These are phyloP conservation scores for Apoda limacodes DNA, from an alignment of 2,888 invertebrate species.

Conservation along the genomic window DNA sequence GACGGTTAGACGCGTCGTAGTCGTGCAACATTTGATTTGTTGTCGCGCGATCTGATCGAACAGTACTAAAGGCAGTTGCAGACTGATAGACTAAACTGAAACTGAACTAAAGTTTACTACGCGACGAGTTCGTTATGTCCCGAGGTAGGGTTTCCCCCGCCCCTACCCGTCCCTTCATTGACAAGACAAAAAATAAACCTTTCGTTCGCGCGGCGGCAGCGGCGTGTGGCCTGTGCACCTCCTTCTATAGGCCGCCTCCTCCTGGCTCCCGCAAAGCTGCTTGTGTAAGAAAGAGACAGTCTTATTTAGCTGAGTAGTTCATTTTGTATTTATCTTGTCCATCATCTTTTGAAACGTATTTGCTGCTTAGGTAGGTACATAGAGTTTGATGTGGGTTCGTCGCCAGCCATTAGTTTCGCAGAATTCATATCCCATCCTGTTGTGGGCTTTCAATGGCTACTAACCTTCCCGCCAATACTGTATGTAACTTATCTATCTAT, in stretches of 20 bases:
- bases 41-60: slow-evolving; percentile 36
- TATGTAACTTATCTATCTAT: too few species aligned
- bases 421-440: slow-evolving; percentile 45
- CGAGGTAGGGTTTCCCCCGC: slow-evolving; percentile 39
- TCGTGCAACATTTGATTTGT: slow-evolving; percentile 33
- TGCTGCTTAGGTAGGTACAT: slow-evolving; percentile 36
- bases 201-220: slow-evolving; percentile 31
- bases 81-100: slow-evolving; percentile 27
- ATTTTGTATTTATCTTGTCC: slow-evolving; percentile 61
- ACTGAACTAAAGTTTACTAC: too few species aligned
- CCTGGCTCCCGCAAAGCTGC: slow-evolving; percentile 22
- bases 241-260: slow-evolving; percentile 45
- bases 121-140: slow-evolving; percentile 29
- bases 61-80: slow-evolving; percentile 26
- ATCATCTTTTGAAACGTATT: slow-evolving; percentile 50
- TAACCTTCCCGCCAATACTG: too few species aligned
- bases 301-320: slow-evolving; percentile 31
- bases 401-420: slow-evolving; percentile 38
- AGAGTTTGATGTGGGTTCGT: slow-evolving; percentile 36
- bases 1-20: slow-evolving; percentile 20
- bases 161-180: slow-evolving; percentile 63
- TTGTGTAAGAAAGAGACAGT: slow-evolving; percentile 38
- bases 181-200: slow-evolving; percentile 65
- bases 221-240: slow-evolving; percentile 28
- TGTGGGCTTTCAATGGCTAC: too few species aligned